Evolutionary conservation across 2,797 vertebrate species (phyloP).

Genomic region (Megalops cyprinoides): DNA sequence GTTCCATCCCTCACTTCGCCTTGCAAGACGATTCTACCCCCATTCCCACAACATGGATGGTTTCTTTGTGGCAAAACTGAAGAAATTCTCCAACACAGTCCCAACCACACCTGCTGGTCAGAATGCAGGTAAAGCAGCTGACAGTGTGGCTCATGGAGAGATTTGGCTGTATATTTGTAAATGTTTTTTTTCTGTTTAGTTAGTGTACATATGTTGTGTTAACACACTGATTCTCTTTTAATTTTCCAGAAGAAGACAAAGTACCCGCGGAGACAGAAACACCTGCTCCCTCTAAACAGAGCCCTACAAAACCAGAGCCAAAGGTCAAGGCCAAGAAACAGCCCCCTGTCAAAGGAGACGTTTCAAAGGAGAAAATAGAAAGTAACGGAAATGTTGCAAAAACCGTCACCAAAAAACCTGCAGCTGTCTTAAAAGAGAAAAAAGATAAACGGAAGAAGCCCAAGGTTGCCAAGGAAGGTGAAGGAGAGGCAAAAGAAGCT

Average conservation of each 20-base stretch:
- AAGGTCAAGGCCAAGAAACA: slow-evolving; percentile 51
- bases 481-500: slow-evolving; percentile 48
- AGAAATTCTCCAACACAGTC: slow-evolving; percentile 91
- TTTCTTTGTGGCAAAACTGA: slow-evolving; percentile 95
- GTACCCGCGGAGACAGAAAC: slow-evolving; percentile 43
- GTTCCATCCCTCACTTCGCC: slow-evolving; percentile 89
- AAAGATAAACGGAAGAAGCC: slow-evolving; percentile 63
- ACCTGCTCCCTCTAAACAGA: slow-evolving; percentile 46
- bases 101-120: slow-evolving; percentile 68
- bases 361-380: slow-evolving; percentile 35
- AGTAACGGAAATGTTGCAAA: slow-evolving; percentile 51
- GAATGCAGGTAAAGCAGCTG: slow-evolving; percentile 56
- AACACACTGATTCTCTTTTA: neutral
- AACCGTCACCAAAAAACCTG: slow-evolving; percentile 44
- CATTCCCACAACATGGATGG: slow-evolving; percentile 98
- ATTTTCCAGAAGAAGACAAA: slow-evolving; percentile 45
- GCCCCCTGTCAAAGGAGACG: slow-evolving; percentile 42
- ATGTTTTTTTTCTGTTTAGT: too few species aligned
- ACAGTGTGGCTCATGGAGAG: neutral
- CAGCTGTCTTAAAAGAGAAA: slow-evolving; percentile 46
- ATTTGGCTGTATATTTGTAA: too few species aligned
- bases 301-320: slow-evolving; percentile 46
- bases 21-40: slow-evolving; percentile 88
- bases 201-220: neutral
- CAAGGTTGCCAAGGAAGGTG: slow-evolving; percentile 67